These are phyloP conservation scores for Antrozous pallidus DNA, from an alignment of 2,797 vertebrate species.

Conservation along the genomic window DNA sequence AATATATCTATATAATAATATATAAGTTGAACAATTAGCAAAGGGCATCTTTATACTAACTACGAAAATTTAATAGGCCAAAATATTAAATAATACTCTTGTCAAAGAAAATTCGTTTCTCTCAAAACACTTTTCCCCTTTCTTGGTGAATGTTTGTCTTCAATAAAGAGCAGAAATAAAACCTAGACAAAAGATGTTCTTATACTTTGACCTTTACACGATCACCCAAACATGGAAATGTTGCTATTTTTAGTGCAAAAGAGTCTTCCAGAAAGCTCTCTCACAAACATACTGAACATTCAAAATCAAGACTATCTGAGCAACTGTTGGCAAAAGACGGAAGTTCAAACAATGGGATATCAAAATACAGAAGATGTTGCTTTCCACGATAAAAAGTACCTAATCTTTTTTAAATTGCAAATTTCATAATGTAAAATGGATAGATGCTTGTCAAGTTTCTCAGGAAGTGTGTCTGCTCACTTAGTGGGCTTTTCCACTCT, in stretches of 20 bases:
- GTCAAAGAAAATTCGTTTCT: conserved; percentile 68
- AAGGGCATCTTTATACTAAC: conserved; percentile 69
- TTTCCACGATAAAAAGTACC: conserved; percentile 84
- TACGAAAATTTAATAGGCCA: conserved; percentile 74
- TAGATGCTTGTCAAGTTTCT: conserved; percentile 90
- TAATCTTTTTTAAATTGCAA: conserved; percentile 77
- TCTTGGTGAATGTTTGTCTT: conserved; percentile 93
- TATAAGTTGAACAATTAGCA: conserved; percentile 73
- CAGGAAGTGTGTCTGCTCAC: conserved; percentile 87
- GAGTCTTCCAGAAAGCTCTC: conserved; percentile 78
- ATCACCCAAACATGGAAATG: conserved; percentile 87
- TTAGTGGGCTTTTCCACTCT: conserved; percentile 67
- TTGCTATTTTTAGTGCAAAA: conserved; percentile 77
- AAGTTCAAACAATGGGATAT: conserved; percentile 96
- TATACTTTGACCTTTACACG: conserved; percentile 87
- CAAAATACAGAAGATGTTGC: conserved; percentile 83
- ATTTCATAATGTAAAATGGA: conserved; percentile 84
- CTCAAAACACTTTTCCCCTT: conserved; percentile 60
- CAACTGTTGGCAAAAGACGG: conserved; percentile 84
- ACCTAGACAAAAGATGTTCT: conserved; percentile 89
- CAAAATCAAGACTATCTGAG: conserved; percentile 79
- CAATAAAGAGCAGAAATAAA: conserved; percentile 88
- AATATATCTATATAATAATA: conserved; percentile 69
- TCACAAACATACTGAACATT: conserved; percentile 78
- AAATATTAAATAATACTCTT: conserved; percentile 68